phyloP scores from a whole-genome alignment of 2,113 vertebrate species.

The Crotalus tigris region DNA sequence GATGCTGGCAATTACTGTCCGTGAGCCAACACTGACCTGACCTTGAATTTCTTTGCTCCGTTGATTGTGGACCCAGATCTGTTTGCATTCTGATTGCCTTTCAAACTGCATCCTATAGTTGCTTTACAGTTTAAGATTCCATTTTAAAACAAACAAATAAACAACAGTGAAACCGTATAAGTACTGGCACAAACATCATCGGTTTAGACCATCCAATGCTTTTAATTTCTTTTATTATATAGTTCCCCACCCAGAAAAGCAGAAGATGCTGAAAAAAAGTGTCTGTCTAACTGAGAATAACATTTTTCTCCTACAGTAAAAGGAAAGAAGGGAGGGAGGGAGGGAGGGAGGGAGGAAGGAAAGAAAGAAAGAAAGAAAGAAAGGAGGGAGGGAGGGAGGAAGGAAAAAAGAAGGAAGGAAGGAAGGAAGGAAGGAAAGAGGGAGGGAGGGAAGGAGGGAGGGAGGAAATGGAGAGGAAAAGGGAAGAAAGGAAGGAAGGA shows the following conservation, averaged over 20 bases:
- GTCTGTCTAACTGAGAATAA: background rate
- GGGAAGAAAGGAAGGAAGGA: background rate
- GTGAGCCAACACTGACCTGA: background rate
- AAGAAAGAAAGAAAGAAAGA: too few relatives aligned
- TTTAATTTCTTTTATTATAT: background rate
- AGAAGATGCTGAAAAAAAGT: background rate
- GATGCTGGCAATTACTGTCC: background rate
- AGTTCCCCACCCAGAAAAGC: background rate
- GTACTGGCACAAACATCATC: background rate
- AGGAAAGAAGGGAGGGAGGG: background rate
- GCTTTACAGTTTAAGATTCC: background rate
- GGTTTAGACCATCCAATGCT: background rate
- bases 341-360: fast-evolving
- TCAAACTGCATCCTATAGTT: background rate
- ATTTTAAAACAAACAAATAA: background rate
- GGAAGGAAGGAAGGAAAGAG: too few relatives aligned
- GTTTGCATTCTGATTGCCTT: background rate
- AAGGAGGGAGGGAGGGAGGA: too few relatives aligned
- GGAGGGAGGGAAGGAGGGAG: too few relatives aligned
- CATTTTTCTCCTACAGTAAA: background rate
- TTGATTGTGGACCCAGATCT: background rate
- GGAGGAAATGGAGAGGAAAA: too few relatives aligned
- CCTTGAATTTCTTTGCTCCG: background rate
- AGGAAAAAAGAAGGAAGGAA: too few relatives aligned
- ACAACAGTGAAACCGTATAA: background rate